Conservation (phyloP, 2,797 vertebrate genomes). For the Clarias laeviceps region DNA sequence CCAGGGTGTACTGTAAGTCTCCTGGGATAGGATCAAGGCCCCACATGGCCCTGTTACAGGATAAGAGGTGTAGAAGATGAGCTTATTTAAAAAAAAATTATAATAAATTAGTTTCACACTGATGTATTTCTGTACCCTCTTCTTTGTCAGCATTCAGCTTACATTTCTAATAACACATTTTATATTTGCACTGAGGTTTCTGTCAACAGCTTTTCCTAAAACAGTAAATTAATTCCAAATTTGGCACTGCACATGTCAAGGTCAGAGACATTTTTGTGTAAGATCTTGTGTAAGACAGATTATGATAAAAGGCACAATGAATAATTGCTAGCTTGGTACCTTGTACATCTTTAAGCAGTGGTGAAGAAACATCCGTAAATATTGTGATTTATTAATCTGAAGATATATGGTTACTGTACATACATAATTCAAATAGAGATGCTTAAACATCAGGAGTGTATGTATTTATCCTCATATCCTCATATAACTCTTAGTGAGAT, state of each 20-base stretch:
- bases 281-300: background rate
- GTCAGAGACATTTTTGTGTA: constrained; percentile 3
- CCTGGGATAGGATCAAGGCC: no score
- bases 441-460: background rate
- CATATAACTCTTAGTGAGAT: background rate
- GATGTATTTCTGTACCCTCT: background rate
- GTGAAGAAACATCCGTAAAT: background rate
- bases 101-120: background rate
- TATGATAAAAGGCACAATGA: background rate
- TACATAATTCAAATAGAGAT: background rate
- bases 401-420: background rate
- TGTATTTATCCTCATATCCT: background rate
- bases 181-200: constrained; percentile 11
- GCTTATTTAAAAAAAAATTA: background rate
- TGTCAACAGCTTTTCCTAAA: constrained; percentile 21
- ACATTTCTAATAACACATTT: background rate
- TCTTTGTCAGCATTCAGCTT: background rate
- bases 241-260: constrained; percentile 7
- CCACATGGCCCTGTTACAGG: no score
- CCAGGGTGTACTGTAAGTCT: no score
- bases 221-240: constrained; percentile 27
- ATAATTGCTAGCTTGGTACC: background rate
- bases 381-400: background rate
- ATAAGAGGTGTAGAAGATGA: background rate
- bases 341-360: background rate